phyloP scores from a whole-genome alignment of 2,888 invertebrate species.

The Idaea biselata region DNA sequence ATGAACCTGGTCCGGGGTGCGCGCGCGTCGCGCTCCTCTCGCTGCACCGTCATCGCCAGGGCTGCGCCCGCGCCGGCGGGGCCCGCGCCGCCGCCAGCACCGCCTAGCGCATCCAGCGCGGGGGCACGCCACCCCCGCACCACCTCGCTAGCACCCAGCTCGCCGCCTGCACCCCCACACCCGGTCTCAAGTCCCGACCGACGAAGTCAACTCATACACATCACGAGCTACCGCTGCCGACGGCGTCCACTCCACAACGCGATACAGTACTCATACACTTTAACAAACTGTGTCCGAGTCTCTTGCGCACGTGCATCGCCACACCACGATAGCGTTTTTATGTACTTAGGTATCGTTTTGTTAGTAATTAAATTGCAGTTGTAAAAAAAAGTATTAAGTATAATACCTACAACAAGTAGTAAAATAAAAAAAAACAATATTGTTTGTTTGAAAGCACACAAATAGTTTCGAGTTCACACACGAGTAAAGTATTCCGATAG shows the following conservation, averaged over 20 bases:
- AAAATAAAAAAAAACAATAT: neutral
- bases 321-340: slow-evolving; percentile 7
- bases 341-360: neutral
- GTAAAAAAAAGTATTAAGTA: no score
- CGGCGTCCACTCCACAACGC: slow-evolving; percentile 11
- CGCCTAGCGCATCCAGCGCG: slow-evolving; percentile 66
- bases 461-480: slow-evolving; percentile 5
- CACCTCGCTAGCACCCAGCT: slow-evolving; percentile 45
- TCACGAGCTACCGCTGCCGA: slow-evolving; percentile 17
- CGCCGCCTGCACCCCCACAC: slow-evolving; percentile 16
- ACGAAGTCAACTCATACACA: slow-evolving; percentile 24
- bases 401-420: neutral
- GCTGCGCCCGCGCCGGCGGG: slow-evolving; percentile 75
- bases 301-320: slow-evolving; percentile 36
- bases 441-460: neutral
- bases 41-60: slow-evolving; percentile 82
- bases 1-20: slow-evolving; percentile 90
- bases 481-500: neutral
- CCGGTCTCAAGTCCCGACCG: slow-evolving; percentile 39
- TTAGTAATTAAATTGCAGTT: neutral
- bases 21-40: slow-evolving; percentile 86
- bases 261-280: slow-evolving; percentile 10
- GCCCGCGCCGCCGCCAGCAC: slow-evolving; percentile 57
- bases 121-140: slow-evolving; percentile 53
- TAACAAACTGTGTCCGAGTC: slow-evolving; percentile 17